Conservation (phyloP, 2,797 vertebrate species). For the Mionectes olivaceus region DNA sequence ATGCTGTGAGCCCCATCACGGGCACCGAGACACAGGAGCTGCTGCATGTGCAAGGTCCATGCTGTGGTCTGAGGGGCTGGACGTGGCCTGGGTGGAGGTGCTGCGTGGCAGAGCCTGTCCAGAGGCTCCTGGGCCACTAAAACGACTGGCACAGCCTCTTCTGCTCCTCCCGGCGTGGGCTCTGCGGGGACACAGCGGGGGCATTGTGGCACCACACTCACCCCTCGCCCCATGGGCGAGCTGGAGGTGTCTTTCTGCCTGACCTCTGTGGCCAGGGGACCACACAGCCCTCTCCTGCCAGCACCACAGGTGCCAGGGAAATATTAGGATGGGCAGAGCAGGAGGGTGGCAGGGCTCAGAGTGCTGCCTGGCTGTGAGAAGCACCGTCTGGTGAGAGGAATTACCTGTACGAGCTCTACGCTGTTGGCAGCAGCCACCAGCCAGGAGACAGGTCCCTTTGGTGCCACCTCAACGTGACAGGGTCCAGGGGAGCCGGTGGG, state of each 20-base stretch:
- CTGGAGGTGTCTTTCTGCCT: background rate
- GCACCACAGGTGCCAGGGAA: background rate
- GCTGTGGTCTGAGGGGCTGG: background rate
- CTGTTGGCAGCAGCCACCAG: slow-evolving; percentile 65
- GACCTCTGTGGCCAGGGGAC: no score
- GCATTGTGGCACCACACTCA: background rate
- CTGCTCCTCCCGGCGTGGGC: background rate
- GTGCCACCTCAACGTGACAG: slow-evolving; percentile 65
- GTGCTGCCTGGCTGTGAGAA: background rate
- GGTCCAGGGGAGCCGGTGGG: slow-evolving; percentile 25
- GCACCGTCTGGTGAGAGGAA: background rate
- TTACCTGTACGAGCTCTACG: slow-evolving; percentile 79
- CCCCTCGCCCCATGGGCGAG: background rate
- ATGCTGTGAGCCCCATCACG: background rate
- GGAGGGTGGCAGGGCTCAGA: background rate
- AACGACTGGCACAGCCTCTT: slow-evolving; percentile 26
- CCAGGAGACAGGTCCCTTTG: slow-evolving; percentile 75
- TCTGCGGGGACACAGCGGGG: background rate
- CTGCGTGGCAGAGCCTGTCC: background rate
- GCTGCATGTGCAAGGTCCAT: background rate
- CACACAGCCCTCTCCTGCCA: background rate
- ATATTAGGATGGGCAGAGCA: background rate
- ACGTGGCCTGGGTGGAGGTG: background rate
- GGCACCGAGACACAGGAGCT: background rate
- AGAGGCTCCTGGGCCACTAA: background rate